Evolutionary conservation across 35 echinoderm and acorn worm species (phyloP).

Genomic region (Lytechinus pictus): DNA sequence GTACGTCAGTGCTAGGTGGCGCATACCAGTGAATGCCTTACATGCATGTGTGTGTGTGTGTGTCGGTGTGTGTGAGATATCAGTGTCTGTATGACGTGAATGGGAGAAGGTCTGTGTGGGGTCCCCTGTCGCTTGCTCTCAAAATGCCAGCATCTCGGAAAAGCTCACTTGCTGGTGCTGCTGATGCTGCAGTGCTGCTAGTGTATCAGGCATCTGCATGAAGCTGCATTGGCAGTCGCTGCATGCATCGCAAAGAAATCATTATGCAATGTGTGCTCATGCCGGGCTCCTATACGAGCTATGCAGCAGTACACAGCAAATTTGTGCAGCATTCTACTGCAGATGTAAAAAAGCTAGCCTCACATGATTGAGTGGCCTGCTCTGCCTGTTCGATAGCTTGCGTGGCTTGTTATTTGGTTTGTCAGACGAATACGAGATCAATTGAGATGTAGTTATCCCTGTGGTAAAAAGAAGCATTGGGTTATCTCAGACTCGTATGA

Average conservation of each 20-base stretch:
- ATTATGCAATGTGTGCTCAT: slow-evolving; percentile 32
- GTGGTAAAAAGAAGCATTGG: not conserved
- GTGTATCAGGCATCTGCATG: slow-evolving; percentile 3
- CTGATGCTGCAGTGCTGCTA: not conserved
- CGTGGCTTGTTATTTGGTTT: not conserved
- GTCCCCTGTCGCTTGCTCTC: not conserved
- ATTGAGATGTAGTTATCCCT: not conserved
- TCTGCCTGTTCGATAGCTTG: not conserved
- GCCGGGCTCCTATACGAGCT: not conserved
- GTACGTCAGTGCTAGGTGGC: not conserved
- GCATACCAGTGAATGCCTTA: slow-evolving; percentile 10
- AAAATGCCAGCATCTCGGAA: slow-evolving; percentile 18
- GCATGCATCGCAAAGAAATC: slow-evolving; percentile 41
- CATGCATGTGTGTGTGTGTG: not conserved
- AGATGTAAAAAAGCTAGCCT: not conserved
- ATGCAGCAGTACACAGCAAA: not conserved
- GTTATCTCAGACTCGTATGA: not conserved
- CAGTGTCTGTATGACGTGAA: not conserved
- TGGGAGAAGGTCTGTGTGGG: slow-evolving; percentile 8
- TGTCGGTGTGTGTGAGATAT: not conserved
- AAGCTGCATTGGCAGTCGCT: slow-evolving; percentile 6
- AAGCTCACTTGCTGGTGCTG: not conserved
- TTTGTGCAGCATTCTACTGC: not conserved
- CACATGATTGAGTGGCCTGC: not conserved
- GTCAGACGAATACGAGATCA: not conserved